These are phyloP conservation scores for Jordanella pulchra DNA, from an alignment of 2,797 vertebrate species.

Conservation along the genomic window DNA sequence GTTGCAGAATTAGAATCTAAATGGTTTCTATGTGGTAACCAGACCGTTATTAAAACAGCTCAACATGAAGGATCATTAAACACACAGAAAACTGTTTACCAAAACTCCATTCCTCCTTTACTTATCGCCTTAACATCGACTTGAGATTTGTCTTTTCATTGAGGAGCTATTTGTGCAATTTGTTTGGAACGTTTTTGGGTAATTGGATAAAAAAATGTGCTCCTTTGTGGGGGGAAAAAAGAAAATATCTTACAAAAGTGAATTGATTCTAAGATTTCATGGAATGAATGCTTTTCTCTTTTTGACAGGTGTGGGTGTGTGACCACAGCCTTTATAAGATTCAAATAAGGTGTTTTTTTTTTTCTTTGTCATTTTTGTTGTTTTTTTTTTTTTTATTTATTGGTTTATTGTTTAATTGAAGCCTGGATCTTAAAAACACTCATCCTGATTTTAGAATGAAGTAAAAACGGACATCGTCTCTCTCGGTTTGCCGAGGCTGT, in stretches of 20 bases:
- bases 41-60: background rate
- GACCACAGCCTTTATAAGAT: background rate
- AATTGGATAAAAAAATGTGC: background rate
- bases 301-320: background rate
- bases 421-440: slow-evolving; percentile 11
- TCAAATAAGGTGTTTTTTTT: slow-evolving; percentile 6
- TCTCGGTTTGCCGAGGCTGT: slow-evolving; percentile 13
- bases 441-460: slow-evolving; percentile 21
- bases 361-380: background rate
- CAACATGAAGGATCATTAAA: background rate
- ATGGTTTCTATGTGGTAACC: background rate
- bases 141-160: background rate
- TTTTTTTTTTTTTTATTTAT: background rate
- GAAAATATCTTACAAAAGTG: background rate
- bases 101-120: slow-evolving; percentile 5
- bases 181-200: background rate
- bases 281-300: background rate
- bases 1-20: background rate
- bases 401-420: no score
- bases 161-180: background rate
- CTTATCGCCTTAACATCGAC: slow-evolving; percentile 2
- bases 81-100: slow-evolving; percentile 8
- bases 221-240: no score
- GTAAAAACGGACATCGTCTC: slow-evolving; percentile 24
- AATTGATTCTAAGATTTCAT: background rate